Base-by-base conservation (phyloP, 2,888 invertebrate species). In the Epistrophe eligans region DNA sequence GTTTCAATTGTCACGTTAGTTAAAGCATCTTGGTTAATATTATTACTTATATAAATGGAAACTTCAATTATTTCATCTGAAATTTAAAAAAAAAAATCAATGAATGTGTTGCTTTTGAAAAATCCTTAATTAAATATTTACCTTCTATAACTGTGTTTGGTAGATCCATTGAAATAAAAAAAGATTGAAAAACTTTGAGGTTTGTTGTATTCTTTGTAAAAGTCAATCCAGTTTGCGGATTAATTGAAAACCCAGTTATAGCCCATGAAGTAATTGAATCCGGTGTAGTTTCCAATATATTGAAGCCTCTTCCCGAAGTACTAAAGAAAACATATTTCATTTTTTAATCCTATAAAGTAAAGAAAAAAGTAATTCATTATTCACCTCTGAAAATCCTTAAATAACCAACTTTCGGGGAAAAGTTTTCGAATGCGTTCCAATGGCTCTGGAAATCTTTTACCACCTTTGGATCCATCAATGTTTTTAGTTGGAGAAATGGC, bases 211-310 rank as follows among this genome's bases (percentile, higher is more conserved):
- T 70, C 17, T 70, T 80, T 7, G 95, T 94, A 7, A 97, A 94
- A 15, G 97, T 97, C 17, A 97, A 93, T 17, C 97, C 97, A 88
- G 95, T 93, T 0, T 95, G 92, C 0, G 95, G 94, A 91, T 96
- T 95, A 72, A 97, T 92, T 28, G 97, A 96, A 91, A 97, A 97
- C 6, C 96, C 97, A 67, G 95, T 95, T n/a, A 97, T 94, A 4
- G 96, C 94, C 97, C 97, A 97, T 0, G 96, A 96, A 4, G 96
- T 97, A 77, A 97, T 95, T 0, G 96, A 95, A 90, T 96, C 96
- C 0, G 97, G 97, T 10, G 96, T 95, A 43, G 93, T 94, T 89
- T 95, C 93, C 64, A 94, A 93, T 13, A 95, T 89, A 13, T 93
- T 93, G 5, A 93, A 92, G 89, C 64, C 58, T 10, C 77, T 84